These are phyloP conservation scores for Drosophila eohydei DNA, from an alignment of 2,888 invertebrate species.

Conservation along the genomic window DNA sequence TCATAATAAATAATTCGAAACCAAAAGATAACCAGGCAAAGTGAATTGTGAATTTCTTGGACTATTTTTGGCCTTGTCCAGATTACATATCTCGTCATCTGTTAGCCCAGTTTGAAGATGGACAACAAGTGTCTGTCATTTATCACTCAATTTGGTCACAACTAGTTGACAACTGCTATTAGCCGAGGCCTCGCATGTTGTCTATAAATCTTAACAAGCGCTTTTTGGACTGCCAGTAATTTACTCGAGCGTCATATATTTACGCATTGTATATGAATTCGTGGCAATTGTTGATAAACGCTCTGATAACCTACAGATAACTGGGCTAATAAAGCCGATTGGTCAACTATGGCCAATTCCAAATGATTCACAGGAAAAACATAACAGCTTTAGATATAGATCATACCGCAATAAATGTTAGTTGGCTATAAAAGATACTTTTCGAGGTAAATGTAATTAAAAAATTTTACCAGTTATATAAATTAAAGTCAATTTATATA, in stretches of 20 bases:
- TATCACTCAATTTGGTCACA: constrained; percentile 9
- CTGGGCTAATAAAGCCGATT: constrained; percentile 35
- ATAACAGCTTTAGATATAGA: constrained; percentile 16
- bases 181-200: constrained; percentile 5
- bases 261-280: constrained; percentile 31
- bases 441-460: neutral
- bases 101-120: neutral
- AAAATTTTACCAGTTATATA: neutral
- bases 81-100: constrained; percentile 17
- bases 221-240: constrained; percentile 7
- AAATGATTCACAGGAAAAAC: constrained; percentile 38
- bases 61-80: neutral
- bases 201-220: constrained; percentile 22
- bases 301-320: constrained; percentile 37
- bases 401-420: constrained; percentile 1
- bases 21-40: constrained; percentile 10
- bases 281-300: constrained; percentile 28
- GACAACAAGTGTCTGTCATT: constrained; percentile 17
- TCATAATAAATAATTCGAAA: neutral
- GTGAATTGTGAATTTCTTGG: neutral
- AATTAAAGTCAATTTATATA: neutral
- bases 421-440: neutral
- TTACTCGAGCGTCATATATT: constrained; percentile 38
- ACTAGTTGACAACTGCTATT: constrained; percentile 21
- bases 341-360: constrained; percentile 37